These are phyloP conservation scores for Euwallacea similis DNA, from an alignment of 1,140 invertebrate species.

Conservation along the genomic window DNA sequence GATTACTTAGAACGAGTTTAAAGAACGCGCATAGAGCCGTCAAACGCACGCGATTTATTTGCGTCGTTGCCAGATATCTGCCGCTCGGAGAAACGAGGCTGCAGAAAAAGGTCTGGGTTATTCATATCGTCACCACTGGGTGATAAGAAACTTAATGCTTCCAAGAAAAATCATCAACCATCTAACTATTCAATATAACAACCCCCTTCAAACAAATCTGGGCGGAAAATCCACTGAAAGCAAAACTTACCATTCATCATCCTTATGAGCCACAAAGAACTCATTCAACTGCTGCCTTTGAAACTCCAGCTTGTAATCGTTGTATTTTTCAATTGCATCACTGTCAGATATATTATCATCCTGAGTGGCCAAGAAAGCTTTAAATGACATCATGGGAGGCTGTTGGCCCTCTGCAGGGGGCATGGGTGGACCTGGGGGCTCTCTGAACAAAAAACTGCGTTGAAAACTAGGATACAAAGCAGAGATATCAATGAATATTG, in stretches of 20 bases:
- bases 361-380: slow-evolving; percentile 92
- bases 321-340: slow-evolving; percentile 95
- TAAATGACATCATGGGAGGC: slow-evolving; percentile 96
- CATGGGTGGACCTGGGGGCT: slow-evolving; percentile 37
- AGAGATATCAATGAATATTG: neutral
- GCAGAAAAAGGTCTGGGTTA: slow-evolving; percentile 52
- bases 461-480: slow-evolving; percentile 35
- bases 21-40: slow-evolving; percentile 43
- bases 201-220: slow-evolving; percentile 2
- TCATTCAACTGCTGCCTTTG: slow-evolving; percentile 95
- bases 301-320: slow-evolving; percentile 98
- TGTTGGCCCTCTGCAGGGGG: slow-evolving; percentile 65
- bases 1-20: slow-evolving; percentile 36
- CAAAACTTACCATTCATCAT: slow-evolving; percentile 92
- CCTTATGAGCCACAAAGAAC: slow-evolving; percentile 98
- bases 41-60: slow-evolving; percentile 45
- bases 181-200: neutral
- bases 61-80: slow-evolving; percentile 27
- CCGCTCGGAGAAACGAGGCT: slow-evolving; percentile 45
- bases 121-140: neutral
- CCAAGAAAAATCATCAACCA: neutral
- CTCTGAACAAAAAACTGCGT: slow-evolving; percentile 51
- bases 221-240: no score
- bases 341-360: slow-evolving; percentile 98
- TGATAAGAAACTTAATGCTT: neutral